Evolutionary conservation across 2,113 vertebrate species (phyloP).

Genomic region (Pogonocichla stellata): DNA sequence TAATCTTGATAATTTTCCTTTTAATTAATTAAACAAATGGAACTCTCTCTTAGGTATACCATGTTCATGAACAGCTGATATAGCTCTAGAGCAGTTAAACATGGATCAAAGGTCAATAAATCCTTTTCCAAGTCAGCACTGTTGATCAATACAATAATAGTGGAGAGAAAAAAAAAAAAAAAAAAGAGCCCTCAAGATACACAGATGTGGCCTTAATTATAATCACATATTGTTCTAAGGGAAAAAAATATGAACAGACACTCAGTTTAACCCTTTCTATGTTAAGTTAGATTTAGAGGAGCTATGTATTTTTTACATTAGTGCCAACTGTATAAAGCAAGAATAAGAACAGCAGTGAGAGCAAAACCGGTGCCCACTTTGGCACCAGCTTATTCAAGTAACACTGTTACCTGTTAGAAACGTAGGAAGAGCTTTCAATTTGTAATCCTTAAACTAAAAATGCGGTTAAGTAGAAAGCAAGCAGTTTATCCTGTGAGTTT

Average conservation of each 20-base stretch:
- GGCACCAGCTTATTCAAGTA: slow-evolving; percentile 70
- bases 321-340: slow-evolving; percentile 68
- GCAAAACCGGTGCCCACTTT: slow-evolving; percentile 60
- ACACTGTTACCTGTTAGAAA: slow-evolving; percentile 72
- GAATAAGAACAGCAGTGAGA: slow-evolving; percentile 61
- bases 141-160: slow-evolving; percentile 27
- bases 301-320: slow-evolving; percentile 68
- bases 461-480: slow-evolving; percentile 86
- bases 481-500: slow-evolving; percentile 79
- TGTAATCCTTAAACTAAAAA: slow-evolving; percentile 90
- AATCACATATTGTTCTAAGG: slow-evolving; percentile 47
- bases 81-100: slow-evolving; percentile 53
- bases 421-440: slow-evolving; percentile 87
- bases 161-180: background rate
- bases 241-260: background rate
- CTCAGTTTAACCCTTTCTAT: slow-evolving; percentile 58
- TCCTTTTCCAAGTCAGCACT: slow-evolving; percentile 55
- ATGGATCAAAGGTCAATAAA: slow-evolving; percentile 63
- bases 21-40: slow-evolving; percentile 56
- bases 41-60: slow-evolving; percentile 54
- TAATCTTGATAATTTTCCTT: slow-evolving; percentile 70
- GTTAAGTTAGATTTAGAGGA: slow-evolving; percentile 71
- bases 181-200: slow-evolving; percentile 44
- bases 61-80: slow-evolving; percentile 17
- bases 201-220: slow-evolving; percentile 78